phyloP scores from a whole-genome alignment of 2,113 vertebrate genomes.

The Ctenodactylus gundi region DNA sequence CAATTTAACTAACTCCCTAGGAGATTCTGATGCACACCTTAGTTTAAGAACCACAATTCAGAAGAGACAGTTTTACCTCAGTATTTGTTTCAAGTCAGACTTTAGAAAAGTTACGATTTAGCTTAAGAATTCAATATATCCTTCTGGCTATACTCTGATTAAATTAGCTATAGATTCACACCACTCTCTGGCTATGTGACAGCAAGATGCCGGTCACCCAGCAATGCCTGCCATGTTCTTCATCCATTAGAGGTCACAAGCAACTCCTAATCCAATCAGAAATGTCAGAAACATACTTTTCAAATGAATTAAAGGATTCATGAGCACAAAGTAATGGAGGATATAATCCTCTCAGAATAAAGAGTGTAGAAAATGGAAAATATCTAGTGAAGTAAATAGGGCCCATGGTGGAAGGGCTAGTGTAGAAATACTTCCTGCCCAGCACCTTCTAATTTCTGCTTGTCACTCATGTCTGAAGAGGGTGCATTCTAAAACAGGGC shows the following conservation, averaged over 20 bases:
- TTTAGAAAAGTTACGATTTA: not conserved
- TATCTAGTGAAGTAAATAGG: not conserved
- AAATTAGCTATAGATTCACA: not conserved
- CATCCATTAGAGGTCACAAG: not conserved
- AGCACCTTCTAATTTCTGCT: not conserved
- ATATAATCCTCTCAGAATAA: constrained; percentile 2
- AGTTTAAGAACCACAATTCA: not conserved
- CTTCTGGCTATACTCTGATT: not conserved
- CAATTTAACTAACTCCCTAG: not conserved
- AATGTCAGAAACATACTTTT: not conserved
- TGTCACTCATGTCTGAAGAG: not conserved
- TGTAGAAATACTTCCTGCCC: not conserved
- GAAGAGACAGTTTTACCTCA: not conserved
- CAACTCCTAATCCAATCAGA: not conserved
- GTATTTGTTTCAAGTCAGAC: not conserved
- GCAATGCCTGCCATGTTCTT: not conserved
- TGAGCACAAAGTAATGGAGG: not conserved
- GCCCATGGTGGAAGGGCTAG: not conserved
- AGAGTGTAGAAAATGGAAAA: not conserved
- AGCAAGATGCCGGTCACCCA: not conserved
- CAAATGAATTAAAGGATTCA: not conserved
- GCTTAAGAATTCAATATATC: not conserved
- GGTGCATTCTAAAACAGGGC: not conserved
- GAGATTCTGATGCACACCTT: not conserved
- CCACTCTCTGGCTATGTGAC: not conserved